phyloP scores from a whole-genome alignment of 2,888 invertebrate species.

The Muscina levida region DNA sequence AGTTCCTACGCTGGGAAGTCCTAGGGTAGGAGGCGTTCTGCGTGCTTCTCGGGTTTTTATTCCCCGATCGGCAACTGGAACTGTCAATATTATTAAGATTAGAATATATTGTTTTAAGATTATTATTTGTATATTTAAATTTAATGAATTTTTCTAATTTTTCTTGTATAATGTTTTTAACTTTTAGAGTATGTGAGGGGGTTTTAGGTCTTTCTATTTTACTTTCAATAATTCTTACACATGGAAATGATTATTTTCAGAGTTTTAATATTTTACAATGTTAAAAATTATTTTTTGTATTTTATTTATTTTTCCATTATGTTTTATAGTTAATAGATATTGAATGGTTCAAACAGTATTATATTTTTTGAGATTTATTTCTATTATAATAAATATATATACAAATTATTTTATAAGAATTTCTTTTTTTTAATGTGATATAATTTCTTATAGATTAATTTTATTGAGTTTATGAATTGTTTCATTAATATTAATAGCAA shows the following conservation, averaged over 20 bases:
- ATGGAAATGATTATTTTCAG: conserved; percentile 85
- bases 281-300: conserved; percentile 80
- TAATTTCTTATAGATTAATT: conserved; percentile 82
- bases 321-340: conserved; percentile 81
- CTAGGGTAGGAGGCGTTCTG: too few relatives aligned
- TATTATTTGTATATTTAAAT: conserved; percentile 81
- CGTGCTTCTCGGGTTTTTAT: too few relatives aligned
- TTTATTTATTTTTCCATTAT: conserved; percentile 81
- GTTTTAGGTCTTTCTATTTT: conserved; percentile 84
- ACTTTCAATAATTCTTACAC: conserved; percentile 83
- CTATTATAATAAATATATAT: conserved; percentile 79
- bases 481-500: conserved; percentile 83
- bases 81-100: conserved; percentile 83
- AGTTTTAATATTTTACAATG: conserved; percentile 83
- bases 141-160: conserved; percentile 81
- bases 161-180: conserved; percentile 84
- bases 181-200: conserved; percentile 84
- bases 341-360: conserved; percentile 82
- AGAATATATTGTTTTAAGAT: conserved; percentile 83
- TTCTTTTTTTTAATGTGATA: conserved; percentile 80
- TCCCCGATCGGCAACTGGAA: too few relatives aligned
- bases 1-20: too few relatives aligned
- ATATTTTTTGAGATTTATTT: conserved; percentile 81
- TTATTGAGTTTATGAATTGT: conserved; percentile 84
- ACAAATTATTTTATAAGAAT: conserved; percentile 75